phyloP scores from a whole-genome alignment of 1,140 invertebrate species.

The Venturia canescens region DNA sequence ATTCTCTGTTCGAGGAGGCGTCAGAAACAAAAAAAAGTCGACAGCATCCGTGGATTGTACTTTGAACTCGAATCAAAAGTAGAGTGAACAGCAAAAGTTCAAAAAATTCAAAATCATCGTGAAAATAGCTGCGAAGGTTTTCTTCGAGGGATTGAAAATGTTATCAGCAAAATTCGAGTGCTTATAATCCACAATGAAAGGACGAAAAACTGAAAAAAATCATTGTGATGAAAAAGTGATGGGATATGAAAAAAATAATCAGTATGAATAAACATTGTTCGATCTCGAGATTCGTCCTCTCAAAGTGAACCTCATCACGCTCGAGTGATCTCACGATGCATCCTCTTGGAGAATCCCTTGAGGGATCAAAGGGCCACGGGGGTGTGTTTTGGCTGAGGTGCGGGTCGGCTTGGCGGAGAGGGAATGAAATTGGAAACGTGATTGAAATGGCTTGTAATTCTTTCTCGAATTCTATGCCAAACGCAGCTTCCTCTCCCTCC shows the following conservation, averaged over 20 bases:
- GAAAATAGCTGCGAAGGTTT: too few relatives aligned
- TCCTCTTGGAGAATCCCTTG: constrained; percentile 33
- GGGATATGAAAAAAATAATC: neutral
- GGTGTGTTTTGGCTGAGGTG: constrained; percentile 18
- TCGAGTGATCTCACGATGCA: constrained; percentile 23
- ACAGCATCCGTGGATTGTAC: too few relatives aligned
- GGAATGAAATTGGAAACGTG: constrained; percentile 64
- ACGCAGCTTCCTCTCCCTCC: constrained; percentile 16
- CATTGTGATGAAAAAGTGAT: neutral
- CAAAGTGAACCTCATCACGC: constrained; percentile 23
- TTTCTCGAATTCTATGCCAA: constrained; percentile 47
- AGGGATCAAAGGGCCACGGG: constrained; percentile 51
- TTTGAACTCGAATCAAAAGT: too few relatives aligned
- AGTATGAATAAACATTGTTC: neutral
- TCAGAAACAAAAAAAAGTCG: too few relatives aligned
- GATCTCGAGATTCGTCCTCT: constrained; percentile 31
- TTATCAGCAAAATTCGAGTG: too few relatives aligned
- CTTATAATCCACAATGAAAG: too few relatives aligned
- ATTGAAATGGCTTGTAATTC: constrained; percentile 65
- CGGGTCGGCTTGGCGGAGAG: constrained; percentile 33
- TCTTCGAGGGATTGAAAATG: too few relatives aligned
- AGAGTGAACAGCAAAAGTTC: too few relatives aligned
- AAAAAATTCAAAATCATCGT: too few relatives aligned
- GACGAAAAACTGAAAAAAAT: too few relatives aligned
- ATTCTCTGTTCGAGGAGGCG: too few relatives aligned